Percentiles rank a stretch among this genome's conserved stretches.
These are phyloP conservation scores for Neoaliturus tenellus DNA, from an alignment of 2,888 invertebrate species.

Conservation along the genomic window DNA sequence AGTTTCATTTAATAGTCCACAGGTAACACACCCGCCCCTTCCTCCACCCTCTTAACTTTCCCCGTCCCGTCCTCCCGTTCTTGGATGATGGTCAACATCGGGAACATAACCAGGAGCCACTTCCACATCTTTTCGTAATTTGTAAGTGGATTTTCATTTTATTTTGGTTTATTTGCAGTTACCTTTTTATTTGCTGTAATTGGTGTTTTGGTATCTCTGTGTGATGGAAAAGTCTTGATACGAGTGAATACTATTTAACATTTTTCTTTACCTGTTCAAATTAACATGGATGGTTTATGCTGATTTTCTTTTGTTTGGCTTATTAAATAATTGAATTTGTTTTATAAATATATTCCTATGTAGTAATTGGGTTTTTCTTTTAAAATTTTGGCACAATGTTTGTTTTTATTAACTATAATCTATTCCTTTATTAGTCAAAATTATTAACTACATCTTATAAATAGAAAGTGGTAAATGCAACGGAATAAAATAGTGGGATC, in stretches of 20 bases:
- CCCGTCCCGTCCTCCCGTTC: constrained; percentile 27
- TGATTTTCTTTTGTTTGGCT: constrained; percentile 13
- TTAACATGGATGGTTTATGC: neutral
- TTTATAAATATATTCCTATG: neutral
- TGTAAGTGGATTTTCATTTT: constrained; percentile 59
- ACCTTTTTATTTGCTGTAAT: constrained; percentile 36
- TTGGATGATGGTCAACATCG: constrained; percentile 49
- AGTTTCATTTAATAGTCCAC: constrained; percentile 54
- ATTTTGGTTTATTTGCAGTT: constrained; percentile 56
- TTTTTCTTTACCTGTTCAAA: neutral
- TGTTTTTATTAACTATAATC: no score
- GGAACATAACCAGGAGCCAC: constrained; percentile 51
- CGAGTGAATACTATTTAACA: neutral
- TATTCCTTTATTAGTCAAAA: no score
- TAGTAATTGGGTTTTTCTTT: neutral
- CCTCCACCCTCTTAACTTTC: neutral
- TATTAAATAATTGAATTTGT: neutral
- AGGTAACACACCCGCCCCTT: constrained; percentile 44
- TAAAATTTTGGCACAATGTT: no score
- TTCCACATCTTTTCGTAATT: constrained; percentile 53
- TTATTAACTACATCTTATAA: no score
- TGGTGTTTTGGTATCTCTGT: constrained; percentile 42
- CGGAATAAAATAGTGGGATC: no score
- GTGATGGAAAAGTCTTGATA: neutral
- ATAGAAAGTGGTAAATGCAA: no score